These are phyloP conservation scores for Eupsittula cactorum DNA, from an alignment of 2,113 vertebrate species.

Conservation along the genomic window DNA sequence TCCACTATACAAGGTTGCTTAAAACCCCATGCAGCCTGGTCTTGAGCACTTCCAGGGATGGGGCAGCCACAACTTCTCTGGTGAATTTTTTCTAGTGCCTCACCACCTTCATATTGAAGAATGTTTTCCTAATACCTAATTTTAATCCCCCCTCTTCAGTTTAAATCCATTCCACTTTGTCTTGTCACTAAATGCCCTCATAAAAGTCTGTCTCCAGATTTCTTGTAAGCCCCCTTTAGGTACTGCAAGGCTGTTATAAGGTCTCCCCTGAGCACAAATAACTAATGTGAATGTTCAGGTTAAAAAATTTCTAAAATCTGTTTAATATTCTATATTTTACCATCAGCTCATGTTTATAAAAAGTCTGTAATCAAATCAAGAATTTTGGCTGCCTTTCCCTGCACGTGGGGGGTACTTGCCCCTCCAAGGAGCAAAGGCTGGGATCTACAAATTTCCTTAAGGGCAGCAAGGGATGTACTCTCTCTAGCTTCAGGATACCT, in stretches of 20 bases:
- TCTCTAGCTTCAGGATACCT: background rate
- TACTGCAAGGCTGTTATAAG: background rate
- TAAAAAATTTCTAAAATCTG: background rate
- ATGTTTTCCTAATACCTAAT: background rate
- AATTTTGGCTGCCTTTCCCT: background rate
- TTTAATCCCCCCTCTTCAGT: background rate
- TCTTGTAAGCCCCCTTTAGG: background rate
- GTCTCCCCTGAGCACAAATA: background rate
- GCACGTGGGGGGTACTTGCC: background rate
- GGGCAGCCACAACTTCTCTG: background rate
- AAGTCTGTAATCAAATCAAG: background rate
- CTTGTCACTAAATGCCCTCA: background rate
- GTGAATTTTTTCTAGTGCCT: background rate
- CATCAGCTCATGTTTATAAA: background rate
- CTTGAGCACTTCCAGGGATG: background rate
- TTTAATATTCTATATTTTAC: background rate
- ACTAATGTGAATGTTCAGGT: background rate
- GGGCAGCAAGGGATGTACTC: background rate
- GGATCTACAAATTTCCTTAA: background rate
- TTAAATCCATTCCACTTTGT: background rate
- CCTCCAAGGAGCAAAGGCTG: background rate
- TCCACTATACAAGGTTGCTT: background rate
- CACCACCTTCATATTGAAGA: background rate
- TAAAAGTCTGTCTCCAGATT: background rate
- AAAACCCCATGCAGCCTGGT: background rate